phyloP scores from a whole-genome alignment of 2,113 vertebrate species.

The Heloderma charlesbogerti region DNA sequence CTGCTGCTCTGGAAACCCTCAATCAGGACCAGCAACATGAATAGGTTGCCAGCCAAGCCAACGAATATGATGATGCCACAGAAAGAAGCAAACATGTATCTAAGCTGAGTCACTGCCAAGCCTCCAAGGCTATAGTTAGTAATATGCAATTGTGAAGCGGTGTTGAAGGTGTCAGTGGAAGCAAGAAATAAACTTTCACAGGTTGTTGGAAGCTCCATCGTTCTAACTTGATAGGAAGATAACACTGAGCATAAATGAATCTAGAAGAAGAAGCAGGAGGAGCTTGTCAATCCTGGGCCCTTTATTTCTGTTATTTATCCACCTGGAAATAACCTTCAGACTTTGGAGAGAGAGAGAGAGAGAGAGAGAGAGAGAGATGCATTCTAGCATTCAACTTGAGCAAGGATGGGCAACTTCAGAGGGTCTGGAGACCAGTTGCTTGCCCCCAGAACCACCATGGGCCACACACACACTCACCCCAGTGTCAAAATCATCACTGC shows the following conservation, averaged over 20 bases:
- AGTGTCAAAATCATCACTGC: too few relatives aligned
- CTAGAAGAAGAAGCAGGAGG: neutral
- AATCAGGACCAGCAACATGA: conserved; percentile 41
- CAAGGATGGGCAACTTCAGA: too few relatives aligned
- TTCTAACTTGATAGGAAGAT: neutral
- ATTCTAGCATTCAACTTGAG: too few relatives aligned
- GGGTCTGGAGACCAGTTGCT: too few relatives aligned
- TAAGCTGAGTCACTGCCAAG: neutral
- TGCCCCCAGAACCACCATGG: too few relatives aligned
- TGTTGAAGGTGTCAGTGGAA: neutral
- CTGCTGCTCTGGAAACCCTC: accelerated
- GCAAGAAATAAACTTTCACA: neutral
- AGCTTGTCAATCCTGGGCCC: too few relatives aligned
- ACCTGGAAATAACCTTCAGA: too few relatives aligned
- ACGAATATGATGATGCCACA: conserved; percentile 34
- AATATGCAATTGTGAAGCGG: neutral
- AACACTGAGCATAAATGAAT: neutral
- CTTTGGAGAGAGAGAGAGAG: too few relatives aligned
- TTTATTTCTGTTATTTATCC: too few relatives aligned
- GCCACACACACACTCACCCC: too few relatives aligned
- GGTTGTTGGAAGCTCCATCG: neutral
- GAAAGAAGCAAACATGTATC: neutral
- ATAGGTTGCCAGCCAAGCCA: conserved; percentile 38
- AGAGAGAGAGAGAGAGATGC: too few relatives aligned
- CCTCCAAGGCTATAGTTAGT: neutral